Base-by-base conservation (phyloP, 2,113 vertebrate genomes). In the Taurulus bubalis region DNA sequence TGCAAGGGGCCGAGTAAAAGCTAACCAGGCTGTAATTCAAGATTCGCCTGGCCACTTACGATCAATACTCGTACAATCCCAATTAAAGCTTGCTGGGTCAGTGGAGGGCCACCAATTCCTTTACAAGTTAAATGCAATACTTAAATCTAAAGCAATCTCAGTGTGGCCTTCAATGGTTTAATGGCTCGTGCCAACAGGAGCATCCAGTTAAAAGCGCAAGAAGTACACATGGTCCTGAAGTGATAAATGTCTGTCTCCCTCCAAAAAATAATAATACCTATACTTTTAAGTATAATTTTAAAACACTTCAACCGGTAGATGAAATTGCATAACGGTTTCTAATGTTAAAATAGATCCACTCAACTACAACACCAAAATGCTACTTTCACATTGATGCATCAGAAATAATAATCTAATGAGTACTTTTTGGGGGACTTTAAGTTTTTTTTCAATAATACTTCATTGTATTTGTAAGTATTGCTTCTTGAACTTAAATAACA, bases 31-130 rank as follows among this genome's bases (percentile, higher is more conserved):
- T 84, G 92, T 96, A 95, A 95, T 91, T 95, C 92, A 94, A 85
- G 84, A 86, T 89, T 85, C 71, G 82, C 87, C 89, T 66, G 79
- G 92, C 90, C 89, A 93, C 92, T 89, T 85, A 72, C 89, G 91
- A 96, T 96, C 95, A 94, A 95, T 95, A 94, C 89, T 88, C 75
- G 87, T 89, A 94, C 94, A 94, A 94, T 93, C 91, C 94, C 93
- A 95, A 95, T 95, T 95, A 96, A 94, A 93, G 91, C 85, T 87
- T 86, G 83, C 75, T 70, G 89, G 95, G 95, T 95, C 95, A 95
- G 77, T 85, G 93, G 88, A 90, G 80, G 94, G 94, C 90, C 94
- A 94, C 92, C 90, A 84, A 94, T 93, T 93, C 90, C 91, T 94
- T 94, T 93, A 91, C 92, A 94, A 94, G 92, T 95, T 93, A 95